phyloP scores from a whole-genome alignment of 2,888 invertebrate species.

The Muscina levida region DNA sequence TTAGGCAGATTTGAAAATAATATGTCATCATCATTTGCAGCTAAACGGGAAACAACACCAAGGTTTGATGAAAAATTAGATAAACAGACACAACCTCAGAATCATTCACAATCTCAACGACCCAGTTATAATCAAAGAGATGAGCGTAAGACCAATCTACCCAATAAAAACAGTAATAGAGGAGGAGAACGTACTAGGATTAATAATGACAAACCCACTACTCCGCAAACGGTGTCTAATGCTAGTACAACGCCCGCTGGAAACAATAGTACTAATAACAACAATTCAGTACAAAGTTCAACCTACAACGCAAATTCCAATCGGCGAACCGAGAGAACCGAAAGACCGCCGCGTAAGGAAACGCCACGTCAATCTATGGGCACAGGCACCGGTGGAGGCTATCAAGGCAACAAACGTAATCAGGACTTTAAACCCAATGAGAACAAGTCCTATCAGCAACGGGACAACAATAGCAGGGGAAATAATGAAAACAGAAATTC shows the following conservation, averaged over 20 bases:
- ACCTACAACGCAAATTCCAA: slow-evolving; percentile 19
- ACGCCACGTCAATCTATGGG: slow-evolving; percentile 1
- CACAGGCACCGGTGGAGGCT: slow-evolving; percentile 17
- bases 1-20: slow-evolving; percentile 78
- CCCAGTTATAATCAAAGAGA: slow-evolving; percentile 55
- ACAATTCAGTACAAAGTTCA: slow-evolving; percentile 21
- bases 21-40: slow-evolving; percentile 79
- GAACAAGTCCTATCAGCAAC: slow-evolving; percentile 58
- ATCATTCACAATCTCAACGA: slow-evolving; percentile 24
- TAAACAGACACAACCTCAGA: slow-evolving; percentile 10
- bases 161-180: slow-evolving; percentile 31
- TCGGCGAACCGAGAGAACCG: slow-evolving; percentile 44
- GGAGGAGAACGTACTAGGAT: slow-evolving; percentile 39
- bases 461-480: slow-evolving; percentile 57
- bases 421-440: slow-evolving; percentile 39
- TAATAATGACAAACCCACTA: slow-evolving; percentile 38
- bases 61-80: slow-evolving; percentile 4
- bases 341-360: slow-evolving; percentile 36
- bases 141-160: slow-evolving; percentile 44
- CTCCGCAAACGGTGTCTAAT: slow-evolving; percentile 12
- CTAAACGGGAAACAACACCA: slow-evolving; percentile 69
- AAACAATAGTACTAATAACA: slow-evolving; percentile 46
- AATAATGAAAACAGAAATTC: slow-evolving; percentile 66
- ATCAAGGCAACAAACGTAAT: slow-evolving; percentile 48
- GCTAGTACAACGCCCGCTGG: slow-evolving; percentile 32